Base-by-base conservation (phyloP, 2,113 vertebrate species). In the Notothenia coriiceps region DNA sequence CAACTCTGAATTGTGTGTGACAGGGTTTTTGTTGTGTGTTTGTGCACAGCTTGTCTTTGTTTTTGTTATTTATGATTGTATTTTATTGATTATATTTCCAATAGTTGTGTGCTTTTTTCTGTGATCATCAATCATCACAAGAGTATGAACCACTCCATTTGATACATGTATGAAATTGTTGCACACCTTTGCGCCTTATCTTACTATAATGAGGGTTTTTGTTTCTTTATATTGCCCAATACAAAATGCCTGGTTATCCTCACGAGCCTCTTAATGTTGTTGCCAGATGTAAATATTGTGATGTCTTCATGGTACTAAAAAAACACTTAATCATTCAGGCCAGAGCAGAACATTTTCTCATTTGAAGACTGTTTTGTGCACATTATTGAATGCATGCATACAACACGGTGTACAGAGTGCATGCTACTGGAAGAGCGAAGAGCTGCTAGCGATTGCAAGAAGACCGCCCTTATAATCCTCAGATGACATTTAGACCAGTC, bases 181-280 rank as follows among this genome's bases (percentile, higher is more conserved):
- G 50, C 67, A 84, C 88, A 89, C 89, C 84, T 82, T 67, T 55
- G 85, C 83, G 92, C 91, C 92, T 90, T 92, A 92, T 91, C 77
- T 62, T 70, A 76, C 62, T 25, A 79, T 33, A 79, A 47, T 70
- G 57, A 86, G 22, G 77, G 73, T 83, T 88, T 17, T 76, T 52
- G 49, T 68, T 87, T 85, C 66, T 77, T 64, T 82, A 22, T 68
- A 72, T 79, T 35, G 25, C 67, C 63, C 22, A 57, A 4, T 65
- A 76, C 77, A 70, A 63, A 82, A 86, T 55, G 74, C 74, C 61
- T 83, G 54, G n/a, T 79, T 59, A 33, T 82, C 78, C 59, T 44
- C 57, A 61, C 55, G 56, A 85, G 62, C 66, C 79, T 83, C 69
- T 79, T 72, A 75, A 80, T 64, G 71, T 84, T 71, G 66, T 80